These are phyloP conservation scores for Polia nebulosa DNA, from an alignment of 2,888 invertebrate genomes.

Conservation along the genomic window DNA sequence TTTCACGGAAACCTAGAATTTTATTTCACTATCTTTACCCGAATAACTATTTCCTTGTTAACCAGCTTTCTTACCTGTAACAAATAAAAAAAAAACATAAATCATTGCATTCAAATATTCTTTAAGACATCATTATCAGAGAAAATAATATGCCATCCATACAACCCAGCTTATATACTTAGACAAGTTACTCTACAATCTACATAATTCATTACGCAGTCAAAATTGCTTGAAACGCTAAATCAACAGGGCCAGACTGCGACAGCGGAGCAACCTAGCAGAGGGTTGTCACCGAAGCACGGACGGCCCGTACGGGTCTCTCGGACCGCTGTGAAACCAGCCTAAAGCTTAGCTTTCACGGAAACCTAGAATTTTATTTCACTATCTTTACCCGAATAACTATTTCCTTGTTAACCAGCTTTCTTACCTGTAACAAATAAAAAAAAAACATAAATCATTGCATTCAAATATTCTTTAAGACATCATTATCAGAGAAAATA, in stretches of 20 bases:
- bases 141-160: not conserved
- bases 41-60: not conserved
- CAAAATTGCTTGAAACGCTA: conserved; percentile 42
- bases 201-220: conserved; percentile 53
- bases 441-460: conserved; percentile 27
- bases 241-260: conserved; percentile 34
- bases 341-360: not conserved
- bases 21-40: conserved; percentile 27
- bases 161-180: conserved; percentile 1
- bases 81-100: conserved; percentile 50
- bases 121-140: not conserved
- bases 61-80: conserved; percentile 64
- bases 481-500: not conserved
- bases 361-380: not conserved
- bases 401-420: not conserved
- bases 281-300: conserved; percentile 81
- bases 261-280: conserved; percentile 55
- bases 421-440: conserved; percentile 67
- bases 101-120: not conserved
- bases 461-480: not conserved
- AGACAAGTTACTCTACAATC: conserved; percentile 42
- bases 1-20: not conserved
- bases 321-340: no score
- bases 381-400: conserved; percentile 28
- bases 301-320: no score